Conservation (phyloP, 2,113 vertebrate species). For the Sialia sialis region DNA sequence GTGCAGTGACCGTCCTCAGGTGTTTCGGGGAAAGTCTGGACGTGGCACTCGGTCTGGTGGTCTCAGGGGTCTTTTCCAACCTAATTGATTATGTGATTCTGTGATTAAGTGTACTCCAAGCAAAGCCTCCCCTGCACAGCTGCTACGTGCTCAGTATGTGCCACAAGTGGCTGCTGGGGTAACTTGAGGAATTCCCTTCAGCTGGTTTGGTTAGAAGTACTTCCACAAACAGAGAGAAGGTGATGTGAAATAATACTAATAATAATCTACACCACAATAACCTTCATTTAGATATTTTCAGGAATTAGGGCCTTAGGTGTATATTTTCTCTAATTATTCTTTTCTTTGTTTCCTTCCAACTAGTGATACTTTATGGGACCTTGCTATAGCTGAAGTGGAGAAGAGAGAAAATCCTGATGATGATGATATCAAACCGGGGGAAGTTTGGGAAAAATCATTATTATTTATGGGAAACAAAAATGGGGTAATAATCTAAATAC, state of each 20-base stretch:
- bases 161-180: not conserved
- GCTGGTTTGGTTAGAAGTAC: not conserved
- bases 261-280: not conserved
- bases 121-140: not conserved
- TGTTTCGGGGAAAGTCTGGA: not conserved
- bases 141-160: fast-evolving
- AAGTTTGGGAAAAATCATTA: slow-evolving; percentile 80
- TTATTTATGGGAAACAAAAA: slow-evolving; percentile 91
- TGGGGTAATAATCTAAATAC: slow-evolving; percentile 77
- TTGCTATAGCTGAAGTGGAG: slow-evolving; percentile 83
- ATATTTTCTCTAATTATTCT: not conserved
- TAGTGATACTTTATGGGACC: slow-evolving; percentile 90
- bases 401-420: slow-evolving; percentile 57
- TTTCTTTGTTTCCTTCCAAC: slow-evolving; percentile 18
- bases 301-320: not conserved
- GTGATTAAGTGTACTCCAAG: not conserved
- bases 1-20: not conserved
- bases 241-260: not conserved
- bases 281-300: not conserved
- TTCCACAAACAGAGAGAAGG: fast-evolving
- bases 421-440: not conserved
- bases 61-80: not conserved
- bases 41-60: not conserved
- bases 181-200: too few relatives aligned
- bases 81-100: not conserved